Percentiles rank a stretch among this genome's conserved stretches.
Conservation (phyloP, 1,140 invertebrate species). For the Littorina saxatilis region DNA sequence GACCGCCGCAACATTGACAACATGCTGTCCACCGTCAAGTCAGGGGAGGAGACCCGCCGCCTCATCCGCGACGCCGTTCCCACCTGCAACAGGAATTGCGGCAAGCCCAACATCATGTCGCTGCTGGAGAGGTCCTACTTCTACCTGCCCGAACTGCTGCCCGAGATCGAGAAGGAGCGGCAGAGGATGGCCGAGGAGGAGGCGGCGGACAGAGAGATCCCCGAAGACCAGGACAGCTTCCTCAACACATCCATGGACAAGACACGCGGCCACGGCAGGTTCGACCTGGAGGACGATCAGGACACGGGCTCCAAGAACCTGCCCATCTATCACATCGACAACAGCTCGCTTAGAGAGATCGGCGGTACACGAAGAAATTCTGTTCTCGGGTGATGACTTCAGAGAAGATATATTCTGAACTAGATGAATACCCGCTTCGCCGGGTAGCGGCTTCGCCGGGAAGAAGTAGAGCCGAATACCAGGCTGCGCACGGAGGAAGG, state of each 20-base stretch:
- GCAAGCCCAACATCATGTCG: constrained; percentile 39
- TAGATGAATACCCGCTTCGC: too few relatives aligned
- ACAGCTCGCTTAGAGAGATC: constrained; percentile 10
- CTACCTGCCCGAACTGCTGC: constrained; percentile 40
- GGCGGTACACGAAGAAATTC: constrained; percentile 36
- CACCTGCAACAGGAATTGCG: constrained; percentile 44
- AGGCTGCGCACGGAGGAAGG: too few relatives aligned
- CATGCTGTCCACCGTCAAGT: constrained; percentile 37
- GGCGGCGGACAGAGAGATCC: background rate
- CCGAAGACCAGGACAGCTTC: too few relatives aligned
- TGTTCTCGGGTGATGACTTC: constrained; percentile 8
- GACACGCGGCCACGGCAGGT: background rate
- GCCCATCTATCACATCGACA: constrained; percentile 33
- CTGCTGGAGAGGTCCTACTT: constrained; percentile 32
- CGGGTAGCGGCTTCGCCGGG: too few relatives aligned
- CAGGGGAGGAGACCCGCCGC: constrained; percentile 39
- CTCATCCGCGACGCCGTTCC: constrained; percentile 32
- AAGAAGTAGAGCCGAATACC: too few relatives aligned
- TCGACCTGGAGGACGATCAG: background rate
- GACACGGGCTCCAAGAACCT: background rate
- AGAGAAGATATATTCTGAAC: too few relatives aligned
- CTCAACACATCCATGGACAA: background rate
- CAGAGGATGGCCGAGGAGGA: constrained; percentile 9
- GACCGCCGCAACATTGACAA: constrained; percentile 36
- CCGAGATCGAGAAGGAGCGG: constrained; percentile 40